Evolutionary conservation across 2,888 invertebrate species (phyloP), one percentile per base, ranked within the genome.

Genomic region (Macrophya annulata): DNA sequence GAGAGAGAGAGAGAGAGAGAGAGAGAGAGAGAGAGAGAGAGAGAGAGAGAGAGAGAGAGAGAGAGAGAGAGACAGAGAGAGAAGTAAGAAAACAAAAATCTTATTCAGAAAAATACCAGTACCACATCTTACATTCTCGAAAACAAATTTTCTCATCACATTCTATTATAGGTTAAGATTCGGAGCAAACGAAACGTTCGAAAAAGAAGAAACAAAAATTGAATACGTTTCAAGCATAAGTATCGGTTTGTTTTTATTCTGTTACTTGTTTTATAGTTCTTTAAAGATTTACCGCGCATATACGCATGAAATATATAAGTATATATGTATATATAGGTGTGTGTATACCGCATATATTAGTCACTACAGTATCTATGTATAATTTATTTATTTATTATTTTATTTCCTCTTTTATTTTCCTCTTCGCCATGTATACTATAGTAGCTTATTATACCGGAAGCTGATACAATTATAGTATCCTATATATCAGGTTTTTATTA

Each of bases 111-210:
- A 55, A 17, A 55, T 8, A 55, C 8, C 51, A 51, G n/a, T 51
- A 6, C 6, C n/a, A 51, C 6, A 5, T 51, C 5, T 51, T n/a
- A 51, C 51, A 6, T 51, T 51, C n/a, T 55, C n/a, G 55, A 55
- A 62, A 62, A 62, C 62, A 62, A 62, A 62, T 25, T 62, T 21
- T 25, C 21, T 62, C 62, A 62, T 25, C 62, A 62, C 62, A 62
- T 25, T 48, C 4, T 48, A 48, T 48, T 48, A 10, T 48, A 31
- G 8, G 6, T n/a, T 2, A 31, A n/a, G 55, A 55, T 55, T 55
- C 8, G 8, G 55, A 55, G 55, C 55, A 51, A 51, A 51, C 17
- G 51, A 55, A 5, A 55, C 68, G 37, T 68, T 68, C 37, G 68
- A 62, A 25, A 55, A 55, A n/a, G 8, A 12, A 31, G 12, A 12